Evolutionary conservation across 1,140 invertebrate species (phyloP).

Genomic region (Panulirus ornatus): DNA sequence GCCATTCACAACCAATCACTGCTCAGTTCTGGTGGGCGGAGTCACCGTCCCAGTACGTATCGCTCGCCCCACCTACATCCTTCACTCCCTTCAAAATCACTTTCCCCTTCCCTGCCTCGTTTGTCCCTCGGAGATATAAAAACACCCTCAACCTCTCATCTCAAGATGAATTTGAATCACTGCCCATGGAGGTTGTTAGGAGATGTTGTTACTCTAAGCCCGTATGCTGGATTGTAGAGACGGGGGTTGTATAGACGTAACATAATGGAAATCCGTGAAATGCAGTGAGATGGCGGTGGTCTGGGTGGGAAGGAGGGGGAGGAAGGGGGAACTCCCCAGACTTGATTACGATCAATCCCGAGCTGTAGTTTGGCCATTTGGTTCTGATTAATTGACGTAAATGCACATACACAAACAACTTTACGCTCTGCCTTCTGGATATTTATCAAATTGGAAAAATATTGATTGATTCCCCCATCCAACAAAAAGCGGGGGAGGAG

Average conservation of each 20-base stretch:
- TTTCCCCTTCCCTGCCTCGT: not conserved
- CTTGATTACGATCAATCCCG: constrained; percentile 72
- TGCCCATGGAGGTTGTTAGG: no score
- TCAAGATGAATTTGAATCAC: no score
- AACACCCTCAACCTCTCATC: no score
- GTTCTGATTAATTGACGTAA: constrained; percentile 72
- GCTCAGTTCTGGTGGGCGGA: constrained; percentile 69
- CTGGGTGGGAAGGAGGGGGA: no score
- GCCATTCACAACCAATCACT: constrained; percentile 73
- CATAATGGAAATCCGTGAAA: no score
- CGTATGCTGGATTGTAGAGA: no score
- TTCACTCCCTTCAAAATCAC: not conserved
- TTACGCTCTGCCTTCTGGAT: constrained; percentile 69
- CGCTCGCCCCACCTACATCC: constrained; percentile 23
- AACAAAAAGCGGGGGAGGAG: no score
- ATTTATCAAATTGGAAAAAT: constrained; percentile 72
- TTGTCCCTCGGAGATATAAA: no score
- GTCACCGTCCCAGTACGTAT: constrained; percentile 13
- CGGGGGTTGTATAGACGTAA: no score
- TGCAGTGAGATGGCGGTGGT: no score
- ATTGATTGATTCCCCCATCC: constrained; percentile 60
- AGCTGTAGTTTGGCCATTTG: constrained; percentile 67
- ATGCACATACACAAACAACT: constrained; percentile 73
- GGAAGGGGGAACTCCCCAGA: no score
- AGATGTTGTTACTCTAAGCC: no score